Evolutionary conservation across 2,888 invertebrate species (phyloP).

Genomic region (Lydus trimaculatus): DNA sequence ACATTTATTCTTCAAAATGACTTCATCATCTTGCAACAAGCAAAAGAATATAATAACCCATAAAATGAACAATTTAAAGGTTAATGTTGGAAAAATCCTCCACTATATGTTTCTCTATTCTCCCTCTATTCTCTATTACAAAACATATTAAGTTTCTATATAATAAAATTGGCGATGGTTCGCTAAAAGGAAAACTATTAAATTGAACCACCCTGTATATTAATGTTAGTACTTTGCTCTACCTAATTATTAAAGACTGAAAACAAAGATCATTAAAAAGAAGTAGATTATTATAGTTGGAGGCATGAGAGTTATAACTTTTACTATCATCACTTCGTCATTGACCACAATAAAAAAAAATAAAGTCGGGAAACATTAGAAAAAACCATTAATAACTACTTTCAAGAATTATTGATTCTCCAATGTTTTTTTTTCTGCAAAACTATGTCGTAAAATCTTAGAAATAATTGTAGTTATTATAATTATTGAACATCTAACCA

Average conservation of each 20-base stretch:
- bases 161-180: background rate
- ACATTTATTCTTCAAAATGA: background rate
- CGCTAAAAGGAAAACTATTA: background rate
- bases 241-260: background rate
- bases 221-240: background rate
- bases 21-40: background rate
- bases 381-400: background rate
- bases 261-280: slow-evolving; percentile 5
- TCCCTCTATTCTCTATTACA: background rate
- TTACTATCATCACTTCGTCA: slow-evolving; percentile 6
- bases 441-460: background rate
- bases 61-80: background rate
- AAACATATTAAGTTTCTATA: background rate
- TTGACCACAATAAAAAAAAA: background rate
- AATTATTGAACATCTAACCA: background rate
- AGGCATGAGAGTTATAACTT: background rate
- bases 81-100: background rate
- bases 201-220: background rate
- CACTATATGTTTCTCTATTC: too few species aligned
- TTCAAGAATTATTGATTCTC: background rate
- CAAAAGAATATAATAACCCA: background rate
- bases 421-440: background rate
- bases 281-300: background rate
- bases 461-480: background rate
- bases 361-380: background rate